phyloP scores from a whole-genome alignment of 2,113 vertebrate species.

The Lagopus leucura region DNA sequence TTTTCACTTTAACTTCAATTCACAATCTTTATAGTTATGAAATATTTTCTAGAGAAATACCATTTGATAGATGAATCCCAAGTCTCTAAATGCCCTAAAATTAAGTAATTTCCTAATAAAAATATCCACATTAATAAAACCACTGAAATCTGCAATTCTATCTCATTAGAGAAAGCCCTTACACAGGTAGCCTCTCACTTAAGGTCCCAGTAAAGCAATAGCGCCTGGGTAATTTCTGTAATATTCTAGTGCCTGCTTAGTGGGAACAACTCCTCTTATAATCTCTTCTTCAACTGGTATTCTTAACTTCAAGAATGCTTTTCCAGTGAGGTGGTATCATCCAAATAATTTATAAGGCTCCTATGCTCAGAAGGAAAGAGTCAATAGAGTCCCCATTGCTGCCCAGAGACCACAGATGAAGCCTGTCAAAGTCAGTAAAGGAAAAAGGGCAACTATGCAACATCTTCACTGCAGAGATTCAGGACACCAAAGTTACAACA shows the following conservation, averaged over 20 bases:
- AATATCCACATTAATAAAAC: not conserved
- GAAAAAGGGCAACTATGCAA: rapidly evolving
- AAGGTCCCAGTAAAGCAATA: not conserved
- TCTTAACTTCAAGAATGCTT: not conserved
- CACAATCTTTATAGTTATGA: not conserved
- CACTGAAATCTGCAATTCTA: not conserved
- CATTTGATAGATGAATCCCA: not conserved
- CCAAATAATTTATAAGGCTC: not conserved
- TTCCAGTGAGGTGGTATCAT: not conserved
- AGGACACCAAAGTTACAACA: not conserved
- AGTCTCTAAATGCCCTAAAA: not conserved
- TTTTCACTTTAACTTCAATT: not conserved
- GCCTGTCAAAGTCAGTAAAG: not conserved
- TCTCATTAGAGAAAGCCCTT: not conserved
- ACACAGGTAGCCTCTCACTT: not conserved
- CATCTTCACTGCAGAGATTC: not conserved
- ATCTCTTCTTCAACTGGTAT: not conserved
- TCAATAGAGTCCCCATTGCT: rapidly evolving
- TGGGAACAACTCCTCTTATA: not conserved
- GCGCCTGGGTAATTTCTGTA: not conserved
- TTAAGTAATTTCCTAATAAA: not conserved
- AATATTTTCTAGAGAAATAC: not conserved
- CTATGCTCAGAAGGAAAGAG: not conserved
- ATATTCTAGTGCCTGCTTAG: not conserved
- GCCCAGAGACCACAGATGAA: not conserved